These are phyloP conservation scores for Synaphobranchus kaupii DNA, from an alignment of 2,797 vertebrate species.

Conservation along the genomic window DNA sequence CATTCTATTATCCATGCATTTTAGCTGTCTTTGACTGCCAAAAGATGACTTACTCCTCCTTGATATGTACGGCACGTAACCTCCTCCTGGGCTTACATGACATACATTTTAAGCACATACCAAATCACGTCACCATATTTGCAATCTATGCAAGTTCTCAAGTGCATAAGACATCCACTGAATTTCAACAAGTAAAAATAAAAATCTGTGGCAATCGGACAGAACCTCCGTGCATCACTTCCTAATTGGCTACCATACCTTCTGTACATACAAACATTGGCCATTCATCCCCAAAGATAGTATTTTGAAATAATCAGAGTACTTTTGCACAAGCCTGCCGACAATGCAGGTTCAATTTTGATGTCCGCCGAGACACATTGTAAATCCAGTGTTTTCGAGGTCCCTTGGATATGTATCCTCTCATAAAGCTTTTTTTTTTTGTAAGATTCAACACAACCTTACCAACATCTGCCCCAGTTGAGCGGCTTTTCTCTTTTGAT, in stretches of 20 bases:
- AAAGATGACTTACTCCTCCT: background rate
- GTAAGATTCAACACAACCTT: no score
- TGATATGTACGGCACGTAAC: background rate
- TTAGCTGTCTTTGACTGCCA: background rate
- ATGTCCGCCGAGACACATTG: no score
- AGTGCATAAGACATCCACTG: background rate
- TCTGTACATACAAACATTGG: constrained; percentile 20
- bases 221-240: background rate
- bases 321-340: no score
- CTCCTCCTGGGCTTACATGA: background rate
- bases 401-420: no score
- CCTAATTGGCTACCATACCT: constrained; percentile 22
- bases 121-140: background rate
- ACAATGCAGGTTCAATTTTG: no score
- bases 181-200: background rate
- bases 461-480: no score
- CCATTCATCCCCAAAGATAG: background rate
- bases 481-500: no score
- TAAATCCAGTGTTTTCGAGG: no score
- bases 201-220: background rate
- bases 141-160: constrained; percentile 1
- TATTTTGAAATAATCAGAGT: no score
- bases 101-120: constrained; percentile 3
- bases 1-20: background rate
- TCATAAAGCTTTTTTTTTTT: no score